These are phyloP conservation scores for Ctenoplectra terminalis DNA, from an alignment of 1,140 invertebrate species.

Conservation along the genomic window DNA sequence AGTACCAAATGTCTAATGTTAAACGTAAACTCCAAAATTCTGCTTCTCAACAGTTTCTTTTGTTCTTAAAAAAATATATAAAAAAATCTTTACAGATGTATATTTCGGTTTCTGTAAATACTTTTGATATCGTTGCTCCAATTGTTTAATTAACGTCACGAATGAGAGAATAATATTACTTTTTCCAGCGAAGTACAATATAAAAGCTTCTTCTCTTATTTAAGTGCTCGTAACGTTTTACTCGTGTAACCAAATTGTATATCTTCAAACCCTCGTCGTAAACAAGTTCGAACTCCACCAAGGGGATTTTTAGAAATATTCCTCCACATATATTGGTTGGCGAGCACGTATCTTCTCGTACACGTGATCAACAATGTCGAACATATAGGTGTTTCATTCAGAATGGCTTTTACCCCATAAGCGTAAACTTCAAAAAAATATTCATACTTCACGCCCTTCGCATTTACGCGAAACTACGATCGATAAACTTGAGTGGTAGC, in stretches of 20 bases:
- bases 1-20: too few relatives aligned
- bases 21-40: too few relatives aligned
- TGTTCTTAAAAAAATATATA: too few relatives aligned
- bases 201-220: neutral
- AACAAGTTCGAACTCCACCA: neutral
- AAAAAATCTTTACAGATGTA: too few relatives aligned
- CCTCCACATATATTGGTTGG: neutral
- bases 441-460: neutral
- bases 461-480: neutral
- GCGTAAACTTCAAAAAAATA: constrained; percentile 32
- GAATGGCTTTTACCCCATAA: neutral
- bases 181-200: neutral
- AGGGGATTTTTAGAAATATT: constrained; percentile 23
- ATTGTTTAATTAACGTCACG: too few relatives aligned
- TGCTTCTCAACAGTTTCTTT: too few relatives aligned
- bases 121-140: too few relatives aligned
- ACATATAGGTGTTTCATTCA: neutral
- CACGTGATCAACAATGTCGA: constrained; percentile 8
- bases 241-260: neutral
- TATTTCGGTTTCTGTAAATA: too few relatives aligned
- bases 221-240: neutral
- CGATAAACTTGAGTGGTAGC: neutral
- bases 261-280: neutral
- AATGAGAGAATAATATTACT: neutral
- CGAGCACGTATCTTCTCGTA: constrained; percentile 12